A percentile compares a stretch with the other conserved stretches of the same genome.
phyloP scores from a whole-genome alignment of 2,797 vertebrate genomes.

The Scarus forsteni region DNA sequence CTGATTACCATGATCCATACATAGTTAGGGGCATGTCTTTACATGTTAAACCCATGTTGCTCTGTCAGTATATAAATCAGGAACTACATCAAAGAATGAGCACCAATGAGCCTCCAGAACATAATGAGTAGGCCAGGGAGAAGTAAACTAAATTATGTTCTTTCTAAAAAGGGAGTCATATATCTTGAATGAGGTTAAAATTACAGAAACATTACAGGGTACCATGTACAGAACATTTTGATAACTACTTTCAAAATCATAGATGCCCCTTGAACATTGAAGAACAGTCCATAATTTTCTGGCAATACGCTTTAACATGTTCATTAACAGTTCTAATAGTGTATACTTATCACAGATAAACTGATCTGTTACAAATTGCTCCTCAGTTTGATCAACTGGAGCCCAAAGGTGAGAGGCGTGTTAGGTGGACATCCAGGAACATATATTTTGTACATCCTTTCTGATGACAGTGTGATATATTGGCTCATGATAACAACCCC shows the following conservation, averaged over 20 bases:
- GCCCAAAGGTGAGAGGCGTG: background rate
- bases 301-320: background rate
- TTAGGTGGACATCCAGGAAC: background rate
- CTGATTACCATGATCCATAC: no score
- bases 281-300: background rate
- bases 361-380: background rate
- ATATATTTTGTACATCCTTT: background rate
- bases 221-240: background rate
- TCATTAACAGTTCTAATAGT: no score
- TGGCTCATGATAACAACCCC: background rate
- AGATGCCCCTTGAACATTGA: constrained; percentile 1
- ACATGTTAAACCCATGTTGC: constrained; percentile 20
- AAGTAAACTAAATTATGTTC: constrained; percentile 17
- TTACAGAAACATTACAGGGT: constrained; percentile 13
- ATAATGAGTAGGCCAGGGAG: constrained; percentile 25
- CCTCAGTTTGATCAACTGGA: background rate
- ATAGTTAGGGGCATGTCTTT: constrained; percentile 10
- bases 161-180: constrained; percentile 1
- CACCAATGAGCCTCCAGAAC: background rate
- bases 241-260: background rate
- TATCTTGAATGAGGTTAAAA: constrained; percentile 4
- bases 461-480: background rate
- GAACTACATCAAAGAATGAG: constrained; percentile 28
- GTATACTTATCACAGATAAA: background rate
- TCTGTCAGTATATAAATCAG: constrained; percentile 14